These are phyloP conservation scores for Agapostemon virescens DNA, from an alignment of 2,888 invertebrate genomes.

Conservation along the genomic window DNA sequence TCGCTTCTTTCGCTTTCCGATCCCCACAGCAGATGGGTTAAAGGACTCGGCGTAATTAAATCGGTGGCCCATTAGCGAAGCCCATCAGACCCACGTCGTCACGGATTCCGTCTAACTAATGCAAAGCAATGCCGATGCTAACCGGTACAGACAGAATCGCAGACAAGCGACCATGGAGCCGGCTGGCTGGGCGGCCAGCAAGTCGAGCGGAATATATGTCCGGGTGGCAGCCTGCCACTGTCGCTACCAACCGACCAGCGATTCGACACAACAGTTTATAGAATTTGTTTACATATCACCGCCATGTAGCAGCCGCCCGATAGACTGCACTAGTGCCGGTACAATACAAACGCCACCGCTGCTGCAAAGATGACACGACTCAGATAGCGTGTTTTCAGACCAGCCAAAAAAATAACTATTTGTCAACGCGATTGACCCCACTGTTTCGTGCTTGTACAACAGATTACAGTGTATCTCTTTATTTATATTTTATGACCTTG, in stretches of 20 bases:
- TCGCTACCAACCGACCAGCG: neutral
- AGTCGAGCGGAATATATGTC: constrained; percentile 9
- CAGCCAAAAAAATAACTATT: neutral
- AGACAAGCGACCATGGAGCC: constrained; percentile 25
- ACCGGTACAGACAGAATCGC: constrained; percentile 53
- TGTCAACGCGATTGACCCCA: neutral
- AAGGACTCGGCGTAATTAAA: constrained; percentile 74
- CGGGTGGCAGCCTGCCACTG: neutral
- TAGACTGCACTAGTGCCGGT: neutral
- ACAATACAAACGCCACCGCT: neutral
- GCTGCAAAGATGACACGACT: neutral
- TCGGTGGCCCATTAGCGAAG: constrained; percentile 73
- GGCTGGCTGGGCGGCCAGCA: constrained; percentile 18
- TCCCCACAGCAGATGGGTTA: constrained; percentile 47
- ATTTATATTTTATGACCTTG: neutral
- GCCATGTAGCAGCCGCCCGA: constrained; percentile 12
- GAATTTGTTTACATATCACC: constrained; percentile 8
- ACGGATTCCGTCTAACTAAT: constrained; percentile 76
- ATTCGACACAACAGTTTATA: constrained; percentile 10
- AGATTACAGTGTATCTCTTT: neutral
- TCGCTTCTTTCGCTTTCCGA: constrained; percentile 32
- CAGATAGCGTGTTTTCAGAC: neutral
- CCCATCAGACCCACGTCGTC: constrained; percentile 71
- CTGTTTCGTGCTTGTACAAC: neutral
- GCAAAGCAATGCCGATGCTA: constrained; percentile 69